Conservation (phyloP, 2,797 vertebrate genomes). For the Lepus townsendii region DNA sequence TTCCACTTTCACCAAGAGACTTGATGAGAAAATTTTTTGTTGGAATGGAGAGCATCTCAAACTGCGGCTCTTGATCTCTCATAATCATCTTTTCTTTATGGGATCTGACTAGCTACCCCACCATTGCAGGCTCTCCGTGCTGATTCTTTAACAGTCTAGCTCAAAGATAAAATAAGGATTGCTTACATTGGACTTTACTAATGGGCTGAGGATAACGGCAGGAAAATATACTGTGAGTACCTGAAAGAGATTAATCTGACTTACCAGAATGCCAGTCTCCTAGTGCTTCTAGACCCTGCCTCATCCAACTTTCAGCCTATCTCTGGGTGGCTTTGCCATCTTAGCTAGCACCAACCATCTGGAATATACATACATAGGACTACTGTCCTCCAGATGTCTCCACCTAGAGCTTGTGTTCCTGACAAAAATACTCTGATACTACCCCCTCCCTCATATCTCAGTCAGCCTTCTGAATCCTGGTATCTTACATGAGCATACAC, state of each 20-base stretch:
- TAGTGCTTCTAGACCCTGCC: neutral
- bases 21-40: conserved; percentile 3
- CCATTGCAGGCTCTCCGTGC: neutral
- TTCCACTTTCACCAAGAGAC: conserved; percentile 3
- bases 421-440: neutral
- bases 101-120: neutral
- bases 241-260: neutral
- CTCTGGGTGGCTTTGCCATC: neutral
- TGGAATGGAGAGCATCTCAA: neutral
- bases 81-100: neutral
- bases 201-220: conserved; percentile 10
- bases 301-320: neutral
- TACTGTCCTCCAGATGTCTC: neutral
- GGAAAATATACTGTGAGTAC: neutral
- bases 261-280: neutral
- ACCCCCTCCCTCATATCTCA: neutral
- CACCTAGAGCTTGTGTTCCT: conserved; percentile 29
- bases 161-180: conserved; percentile 2
- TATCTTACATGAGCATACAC: neutral
- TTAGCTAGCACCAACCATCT: neutral
- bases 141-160: neutral
- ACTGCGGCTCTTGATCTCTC: neutral
- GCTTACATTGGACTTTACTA: neutral
- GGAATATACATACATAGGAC: neutral
- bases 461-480: neutral